These are phyloP conservation scores for Cepphus grylle DNA, from an alignment of 2,113 vertebrate species.

Conservation along the genomic window DNA sequence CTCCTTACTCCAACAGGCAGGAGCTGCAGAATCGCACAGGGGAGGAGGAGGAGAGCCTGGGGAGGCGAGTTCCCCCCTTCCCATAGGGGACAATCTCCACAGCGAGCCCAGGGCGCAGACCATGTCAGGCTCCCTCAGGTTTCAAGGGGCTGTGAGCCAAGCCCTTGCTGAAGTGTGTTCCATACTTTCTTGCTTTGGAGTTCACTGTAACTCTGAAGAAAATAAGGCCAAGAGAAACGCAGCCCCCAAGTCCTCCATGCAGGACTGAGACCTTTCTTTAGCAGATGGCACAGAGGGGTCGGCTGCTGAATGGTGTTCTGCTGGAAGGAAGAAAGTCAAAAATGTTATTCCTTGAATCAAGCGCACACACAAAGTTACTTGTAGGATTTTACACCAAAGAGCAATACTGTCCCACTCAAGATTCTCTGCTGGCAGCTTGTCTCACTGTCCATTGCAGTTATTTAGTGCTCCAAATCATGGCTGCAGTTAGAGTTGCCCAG, in stretches of 20 bases:
- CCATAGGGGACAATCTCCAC: no score
- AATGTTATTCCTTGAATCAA: neutral
- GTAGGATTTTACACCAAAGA: neutral
- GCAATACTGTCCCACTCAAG: neutral
- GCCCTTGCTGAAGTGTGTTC: neutral
- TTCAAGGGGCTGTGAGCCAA: neutral
- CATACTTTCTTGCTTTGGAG: neutral
- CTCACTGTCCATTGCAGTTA: neutral
- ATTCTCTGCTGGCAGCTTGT: neutral
- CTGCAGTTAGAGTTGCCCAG: neutral
- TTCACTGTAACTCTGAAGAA: neutral
- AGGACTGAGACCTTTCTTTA: neutral
- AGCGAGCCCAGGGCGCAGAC: neutral
- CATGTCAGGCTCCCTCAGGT: neutral
- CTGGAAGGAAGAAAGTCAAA: neutral
- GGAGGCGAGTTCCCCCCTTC: no score
- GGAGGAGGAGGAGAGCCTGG: neutral
- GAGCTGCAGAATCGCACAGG: neutral
- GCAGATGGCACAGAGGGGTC: neutral
- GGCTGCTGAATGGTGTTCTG: neutral
- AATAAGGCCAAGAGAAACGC: neutral
- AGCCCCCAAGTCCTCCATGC: neutral
- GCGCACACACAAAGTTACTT: no score
- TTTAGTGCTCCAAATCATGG: no score
- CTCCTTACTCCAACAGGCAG: neutral